phyloP scores from a whole-genome alignment of 2,888 invertebrate genomes.

The Clitarchus hookeri region DNA sequence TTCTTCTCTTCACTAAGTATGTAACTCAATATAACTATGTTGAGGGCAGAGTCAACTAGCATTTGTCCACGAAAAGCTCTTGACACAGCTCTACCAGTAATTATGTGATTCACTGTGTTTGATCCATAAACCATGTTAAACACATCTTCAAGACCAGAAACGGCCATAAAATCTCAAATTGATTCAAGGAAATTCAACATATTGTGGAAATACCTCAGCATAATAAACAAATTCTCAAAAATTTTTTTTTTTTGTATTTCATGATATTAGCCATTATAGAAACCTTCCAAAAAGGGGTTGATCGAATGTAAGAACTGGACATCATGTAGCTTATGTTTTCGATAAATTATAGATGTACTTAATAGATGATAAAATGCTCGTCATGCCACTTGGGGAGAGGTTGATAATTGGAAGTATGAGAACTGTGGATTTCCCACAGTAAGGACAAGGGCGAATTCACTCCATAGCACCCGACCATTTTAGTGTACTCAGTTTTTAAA shows the following conservation, averaged over 20 bases:
- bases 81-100: no score
- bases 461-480: neutral
- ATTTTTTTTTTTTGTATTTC: neutral
- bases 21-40: neutral
- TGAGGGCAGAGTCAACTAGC: neutral
- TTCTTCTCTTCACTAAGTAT: neutral
- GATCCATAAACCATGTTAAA: no score
- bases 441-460: neutral
- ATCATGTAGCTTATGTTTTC: neutral
- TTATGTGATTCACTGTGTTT: no score
- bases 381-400: neutral
- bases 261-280: neutral
- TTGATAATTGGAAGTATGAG: neutral
- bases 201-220: no score
- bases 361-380: neutral
- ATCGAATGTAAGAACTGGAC: neutral
- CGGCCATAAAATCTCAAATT: no score
- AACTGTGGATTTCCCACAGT: neutral
- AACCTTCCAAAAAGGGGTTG: conserved; percentile 11
- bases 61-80: no score
- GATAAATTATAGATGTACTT: neutral
- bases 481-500: neutral
- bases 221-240: no score
- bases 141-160: no score
- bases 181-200: no score